Conservation (phyloP, 2,888 invertebrate genomes). For the Linyphia triangularis region DNA sequence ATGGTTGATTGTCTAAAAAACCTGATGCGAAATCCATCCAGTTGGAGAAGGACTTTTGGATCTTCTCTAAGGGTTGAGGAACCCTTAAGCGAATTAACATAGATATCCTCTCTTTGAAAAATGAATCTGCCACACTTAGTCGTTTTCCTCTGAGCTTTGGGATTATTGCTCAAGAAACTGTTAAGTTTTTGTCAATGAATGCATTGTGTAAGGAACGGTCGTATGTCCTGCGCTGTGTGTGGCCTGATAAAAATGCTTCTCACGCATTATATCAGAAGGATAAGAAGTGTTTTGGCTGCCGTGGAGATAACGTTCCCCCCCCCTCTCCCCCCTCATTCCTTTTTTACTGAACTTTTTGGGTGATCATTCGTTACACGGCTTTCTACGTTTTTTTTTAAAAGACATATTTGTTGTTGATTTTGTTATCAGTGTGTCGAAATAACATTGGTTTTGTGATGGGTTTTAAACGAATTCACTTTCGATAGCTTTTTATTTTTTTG, state of each 20-base stretch:
- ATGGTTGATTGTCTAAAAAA: no score
- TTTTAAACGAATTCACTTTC: no score
- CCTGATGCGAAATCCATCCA: no score
- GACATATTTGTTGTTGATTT: neutral
- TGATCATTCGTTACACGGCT: neutral
- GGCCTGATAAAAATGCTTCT: slow-evolving; percentile 70
- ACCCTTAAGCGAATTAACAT: no score
- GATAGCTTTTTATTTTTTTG: no score
- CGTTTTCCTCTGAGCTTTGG: neutral
- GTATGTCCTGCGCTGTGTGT: slow-evolving; percentile 51
- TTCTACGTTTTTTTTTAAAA: neutral
- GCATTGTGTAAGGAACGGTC: slow-evolving; percentile 48
- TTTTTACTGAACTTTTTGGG: slow-evolving; percentile 7
- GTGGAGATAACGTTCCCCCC: slow-evolving; percentile 53
- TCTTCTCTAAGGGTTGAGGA: no score
- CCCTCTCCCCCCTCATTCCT: slow-evolving; percentile 8
- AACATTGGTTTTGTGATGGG: no score
- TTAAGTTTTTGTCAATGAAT: slow-evolving; percentile 55
- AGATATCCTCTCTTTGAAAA: neutral
- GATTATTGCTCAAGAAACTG: neutral
- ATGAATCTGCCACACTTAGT: neutral
- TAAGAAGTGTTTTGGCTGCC: slow-evolving; percentile 69
- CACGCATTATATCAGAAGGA: slow-evolving; percentile 65
- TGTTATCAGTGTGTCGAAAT: neutral
- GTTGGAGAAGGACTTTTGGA: no score